Evolutionary conservation across 2,888 invertebrate genomes (phyloP).

Genomic region (Isotomurus palustris): DNA sequence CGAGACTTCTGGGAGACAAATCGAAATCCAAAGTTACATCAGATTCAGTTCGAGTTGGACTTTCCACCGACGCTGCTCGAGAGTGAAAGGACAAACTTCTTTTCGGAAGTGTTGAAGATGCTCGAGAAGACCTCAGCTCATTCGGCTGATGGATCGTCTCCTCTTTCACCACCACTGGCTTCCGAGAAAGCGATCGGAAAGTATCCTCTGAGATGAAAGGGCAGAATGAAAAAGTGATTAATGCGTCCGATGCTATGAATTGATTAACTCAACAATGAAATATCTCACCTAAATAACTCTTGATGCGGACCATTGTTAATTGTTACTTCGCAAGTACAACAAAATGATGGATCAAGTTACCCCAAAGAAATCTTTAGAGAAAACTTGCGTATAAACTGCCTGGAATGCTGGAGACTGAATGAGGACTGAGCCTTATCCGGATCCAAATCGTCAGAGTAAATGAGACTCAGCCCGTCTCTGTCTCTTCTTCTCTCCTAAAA

Average conservation of each 20-base stretch:
- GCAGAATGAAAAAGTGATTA: constrained; percentile 2
- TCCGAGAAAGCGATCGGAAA: constrained; percentile 1
- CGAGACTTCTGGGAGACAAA: constrained; percentile 20
- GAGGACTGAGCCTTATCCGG: no score
- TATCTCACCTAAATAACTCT: constrained; percentile 26
- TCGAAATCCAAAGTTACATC: constrained; percentile 17
- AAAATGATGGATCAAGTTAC: no score
- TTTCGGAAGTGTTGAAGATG: neutral
- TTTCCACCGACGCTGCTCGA: neutral
- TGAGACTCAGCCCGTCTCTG: no score
- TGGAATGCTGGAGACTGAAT: no score
- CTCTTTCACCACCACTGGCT: constrained; percentile 6
- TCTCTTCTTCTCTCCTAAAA: no score
- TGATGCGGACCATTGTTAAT: constrained; percentile 26
- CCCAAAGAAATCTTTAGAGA: no score
- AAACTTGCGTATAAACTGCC: no score
- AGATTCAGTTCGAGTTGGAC: constrained; percentile 4
- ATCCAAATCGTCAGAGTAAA: no score
- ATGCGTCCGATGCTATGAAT: neutral
- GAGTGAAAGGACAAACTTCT: neutral
- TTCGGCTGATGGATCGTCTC: constrained; percentile 1
- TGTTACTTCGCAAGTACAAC: no score
- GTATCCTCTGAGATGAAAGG: constrained; percentile 13
- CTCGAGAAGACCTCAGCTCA: neutral
- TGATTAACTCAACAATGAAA: neutral